Evolutionary conservation across 2,113 vertebrate genomes (phyloP).

Genomic region (pig (Sus scrofa)): T2T-Sscrofa CM000828.6:22114001-22114500

Average conservation of each 20-base stretch:
- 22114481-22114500: not conserved
- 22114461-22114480: not conserved
- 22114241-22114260: not conserved
- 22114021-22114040: not conserved
- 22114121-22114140: rapidly evolving
- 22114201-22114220: not conserved
- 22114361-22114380: not conserved
- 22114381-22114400: not conserved
- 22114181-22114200: not conserved
- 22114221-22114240: not conserved
- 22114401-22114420: not conserved
- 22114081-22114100: not conserved
- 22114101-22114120: not conserved
- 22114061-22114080: not conserved
- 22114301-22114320: not conserved
- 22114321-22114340: not conserved
- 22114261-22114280: not conserved
- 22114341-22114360: not conserved
- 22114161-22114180: not conserved
- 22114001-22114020: not conserved
- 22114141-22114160: not conserved
- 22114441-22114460: not conserved
- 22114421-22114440: not conserved
- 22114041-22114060: not conserved
- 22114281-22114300: not conserved